These are phyloP conservation scores for Uloborus diversus DNA, from an alignment of 1,140 invertebrate genomes.

Conservation along the genomic window DNA sequence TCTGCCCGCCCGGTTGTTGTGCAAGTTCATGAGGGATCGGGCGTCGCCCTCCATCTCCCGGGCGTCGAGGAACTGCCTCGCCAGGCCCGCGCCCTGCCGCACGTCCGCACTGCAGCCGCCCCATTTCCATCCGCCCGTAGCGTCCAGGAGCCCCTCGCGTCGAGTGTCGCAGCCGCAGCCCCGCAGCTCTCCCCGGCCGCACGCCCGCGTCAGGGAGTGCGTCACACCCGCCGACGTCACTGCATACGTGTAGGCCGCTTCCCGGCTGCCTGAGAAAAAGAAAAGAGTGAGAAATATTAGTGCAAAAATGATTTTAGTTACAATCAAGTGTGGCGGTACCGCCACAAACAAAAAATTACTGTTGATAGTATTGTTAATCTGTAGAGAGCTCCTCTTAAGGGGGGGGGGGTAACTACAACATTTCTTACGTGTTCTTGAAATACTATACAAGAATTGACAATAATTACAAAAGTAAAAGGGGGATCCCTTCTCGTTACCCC, in stretches of 20 bases:
- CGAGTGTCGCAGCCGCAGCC: conserved; percentile 81
- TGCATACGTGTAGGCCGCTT: conserved; percentile 91
- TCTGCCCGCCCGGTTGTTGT: conserved; percentile 94
- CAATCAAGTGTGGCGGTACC: too few species aligned
- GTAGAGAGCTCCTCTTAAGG: too few species aligned
- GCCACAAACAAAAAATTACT: too few species aligned
- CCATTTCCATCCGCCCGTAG: conserved; percentile 62
- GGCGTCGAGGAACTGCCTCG: conserved; percentile 75
- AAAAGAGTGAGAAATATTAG: too few species aligned
- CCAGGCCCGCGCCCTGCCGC: conserved; percentile 65
- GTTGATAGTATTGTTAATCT: too few species aligned
- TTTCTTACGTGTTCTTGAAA: too few species aligned
- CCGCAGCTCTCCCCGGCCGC: conserved; percentile 87
- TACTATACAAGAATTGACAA: too few species aligned
- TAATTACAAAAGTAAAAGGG: too few species aligned
- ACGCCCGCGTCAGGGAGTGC: conserved; percentile 86
- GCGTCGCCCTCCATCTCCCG: conserved; percentile 84
- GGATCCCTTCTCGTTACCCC: too few species aligned
- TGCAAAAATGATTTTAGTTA: too few species aligned
- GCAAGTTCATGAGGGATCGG: conserved; percentile 92
- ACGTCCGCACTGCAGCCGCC: conserved; percentile 69
- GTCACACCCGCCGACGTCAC: conserved; percentile 89
- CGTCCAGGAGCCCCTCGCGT: conserved; percentile 59
- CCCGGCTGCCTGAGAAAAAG: conserved; percentile 79
- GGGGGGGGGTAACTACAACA: too few species aligned